These are phyloP conservation scores for Pogoniulus pusillus DNA, from an alignment of 2,797 vertebrate species.

Conservation along the genomic window DNA sequence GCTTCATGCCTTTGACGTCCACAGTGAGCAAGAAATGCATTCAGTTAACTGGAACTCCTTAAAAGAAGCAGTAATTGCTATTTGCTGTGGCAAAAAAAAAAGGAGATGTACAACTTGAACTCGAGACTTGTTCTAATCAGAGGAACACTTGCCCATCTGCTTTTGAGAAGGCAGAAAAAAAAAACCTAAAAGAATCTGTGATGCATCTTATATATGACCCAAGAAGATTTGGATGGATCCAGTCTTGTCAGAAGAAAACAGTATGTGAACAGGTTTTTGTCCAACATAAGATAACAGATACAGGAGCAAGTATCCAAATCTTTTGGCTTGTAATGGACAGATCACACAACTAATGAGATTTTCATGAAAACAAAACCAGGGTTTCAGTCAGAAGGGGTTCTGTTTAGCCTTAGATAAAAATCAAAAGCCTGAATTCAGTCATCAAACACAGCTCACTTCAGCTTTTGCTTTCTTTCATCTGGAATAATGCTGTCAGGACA, in stretches of 20 bases:
- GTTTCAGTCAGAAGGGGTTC: background rate
- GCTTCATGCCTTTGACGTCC: background rate
- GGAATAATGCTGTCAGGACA: background rate
- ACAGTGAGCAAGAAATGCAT: background rate
- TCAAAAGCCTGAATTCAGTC: background rate
- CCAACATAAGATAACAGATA: background rate
- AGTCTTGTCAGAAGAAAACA: background rate
- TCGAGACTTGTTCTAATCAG: background rate
- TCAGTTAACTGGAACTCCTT: background rate
- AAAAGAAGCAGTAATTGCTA: background rate
- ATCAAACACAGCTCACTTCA: background rate
- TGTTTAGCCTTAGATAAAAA: background rate
- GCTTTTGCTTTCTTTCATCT: background rate
- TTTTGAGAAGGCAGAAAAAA: background rate
- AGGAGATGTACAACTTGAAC: background rate
- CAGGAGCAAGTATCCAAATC: background rate
- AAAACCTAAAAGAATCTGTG: background rate
- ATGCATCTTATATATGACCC: rapidly evolving
- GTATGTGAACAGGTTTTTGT: background rate
- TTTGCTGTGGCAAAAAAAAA: background rate
- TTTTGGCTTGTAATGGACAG: background rate
- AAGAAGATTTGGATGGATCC: background rate
- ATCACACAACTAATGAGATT: background rate
- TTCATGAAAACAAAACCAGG: background rate
- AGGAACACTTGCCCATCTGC: background rate